phyloP scores from a whole-genome alignment of 2,797 vertebrate genomes.

The Falco berigora region DNA sequence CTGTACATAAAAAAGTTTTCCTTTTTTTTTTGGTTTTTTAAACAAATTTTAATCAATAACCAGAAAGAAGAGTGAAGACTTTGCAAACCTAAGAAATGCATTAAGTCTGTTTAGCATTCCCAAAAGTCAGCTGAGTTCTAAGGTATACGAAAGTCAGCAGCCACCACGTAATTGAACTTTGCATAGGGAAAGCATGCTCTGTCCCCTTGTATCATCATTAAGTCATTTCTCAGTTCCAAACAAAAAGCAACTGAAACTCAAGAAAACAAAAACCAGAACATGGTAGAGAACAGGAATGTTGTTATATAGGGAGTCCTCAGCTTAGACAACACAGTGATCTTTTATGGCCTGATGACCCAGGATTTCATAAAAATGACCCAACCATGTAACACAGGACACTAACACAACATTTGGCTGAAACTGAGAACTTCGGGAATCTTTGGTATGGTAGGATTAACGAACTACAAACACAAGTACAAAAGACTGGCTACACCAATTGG shows the following conservation, averaged over 20 bases:
- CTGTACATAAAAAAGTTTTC: not conserved
- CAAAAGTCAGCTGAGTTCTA: not conserved
- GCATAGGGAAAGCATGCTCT: not conserved
- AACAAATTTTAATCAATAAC: not conserved
- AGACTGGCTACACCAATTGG: not conserved
- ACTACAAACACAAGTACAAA: not conserved
- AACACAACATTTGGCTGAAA: not conserved
- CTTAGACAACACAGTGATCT: not conserved
- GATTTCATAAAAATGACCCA: not conserved
- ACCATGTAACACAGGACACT: not conserved
- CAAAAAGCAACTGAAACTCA: not conserved
- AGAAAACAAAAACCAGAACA: not conserved
- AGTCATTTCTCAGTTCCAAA: not conserved
- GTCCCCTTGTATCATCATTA: not conserved
- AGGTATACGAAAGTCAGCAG: not conserved
- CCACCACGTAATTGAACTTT: fast-evolving
- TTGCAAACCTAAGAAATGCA: not conserved
- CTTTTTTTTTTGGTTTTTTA: not conserved
- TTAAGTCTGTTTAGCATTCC: not conserved
- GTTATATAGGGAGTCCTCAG: not conserved
- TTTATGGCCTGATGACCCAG: not conserved
- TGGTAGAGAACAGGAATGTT: not conserved
- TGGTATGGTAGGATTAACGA: not conserved
- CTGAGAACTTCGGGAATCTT: not conserved
- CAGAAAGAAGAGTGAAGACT: not conserved